Evolutionary conservation across 2,797 vertebrate species (phyloP).

Genomic region (Liparis tanakae): DNA sequence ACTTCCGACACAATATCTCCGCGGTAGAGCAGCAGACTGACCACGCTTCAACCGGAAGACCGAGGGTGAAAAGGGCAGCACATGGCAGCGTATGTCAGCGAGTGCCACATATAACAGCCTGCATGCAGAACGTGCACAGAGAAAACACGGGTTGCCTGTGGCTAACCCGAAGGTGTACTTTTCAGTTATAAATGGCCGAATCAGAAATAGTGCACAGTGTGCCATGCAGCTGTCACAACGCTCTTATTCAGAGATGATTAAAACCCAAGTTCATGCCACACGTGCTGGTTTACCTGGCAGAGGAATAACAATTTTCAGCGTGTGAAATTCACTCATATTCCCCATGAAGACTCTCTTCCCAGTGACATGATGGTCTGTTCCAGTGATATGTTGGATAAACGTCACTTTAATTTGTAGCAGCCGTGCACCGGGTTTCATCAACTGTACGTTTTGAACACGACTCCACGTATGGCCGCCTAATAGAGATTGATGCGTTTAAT

Average conservation of each 20-base stretch:
- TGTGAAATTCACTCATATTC: conserved; percentile 35
- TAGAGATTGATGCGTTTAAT: conserved; percentile 83
- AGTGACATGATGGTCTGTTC: conserved; percentile 37
- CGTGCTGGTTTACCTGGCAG: conserved; percentile 35
- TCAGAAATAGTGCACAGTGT: conserved; percentile 62
- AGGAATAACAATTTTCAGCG: conserved; percentile 50
- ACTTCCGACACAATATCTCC: conserved; percentile 46
- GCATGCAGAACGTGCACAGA: conserved; percentile 45
- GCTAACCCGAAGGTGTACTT: conserved; percentile 70
- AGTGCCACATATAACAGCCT: conserved; percentile 44
- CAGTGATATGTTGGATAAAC: conserved; percentile 57
- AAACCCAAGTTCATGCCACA: conserved; percentile 54
- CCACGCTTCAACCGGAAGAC: conserved; percentile 9
- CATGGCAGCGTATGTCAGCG: conserved; percentile 39
- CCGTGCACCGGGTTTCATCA: conserved; percentile 50
- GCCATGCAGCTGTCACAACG: conserved; percentile 62
- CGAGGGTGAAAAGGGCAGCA: conserved; percentile 39
- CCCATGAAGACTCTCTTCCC: conserved; percentile 48
- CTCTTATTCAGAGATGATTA: conserved; percentile 66
- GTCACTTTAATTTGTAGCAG: conserved; percentile 63
- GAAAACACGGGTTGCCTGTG: conserved; percentile 66
- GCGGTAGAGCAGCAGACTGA: conserved; percentile 39
- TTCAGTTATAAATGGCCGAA: conserved; percentile 69
- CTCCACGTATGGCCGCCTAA: conserved; percentile 42
- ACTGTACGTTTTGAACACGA: conserved; percentile 44